A percentile compares a stretch with the other conserved stretches of the same genome.
These are phyloP conservation scores for Ischnus inquisitorius DNA, from an alignment of 2,888 invertebrate species.

Conservation along the genomic window DNA sequence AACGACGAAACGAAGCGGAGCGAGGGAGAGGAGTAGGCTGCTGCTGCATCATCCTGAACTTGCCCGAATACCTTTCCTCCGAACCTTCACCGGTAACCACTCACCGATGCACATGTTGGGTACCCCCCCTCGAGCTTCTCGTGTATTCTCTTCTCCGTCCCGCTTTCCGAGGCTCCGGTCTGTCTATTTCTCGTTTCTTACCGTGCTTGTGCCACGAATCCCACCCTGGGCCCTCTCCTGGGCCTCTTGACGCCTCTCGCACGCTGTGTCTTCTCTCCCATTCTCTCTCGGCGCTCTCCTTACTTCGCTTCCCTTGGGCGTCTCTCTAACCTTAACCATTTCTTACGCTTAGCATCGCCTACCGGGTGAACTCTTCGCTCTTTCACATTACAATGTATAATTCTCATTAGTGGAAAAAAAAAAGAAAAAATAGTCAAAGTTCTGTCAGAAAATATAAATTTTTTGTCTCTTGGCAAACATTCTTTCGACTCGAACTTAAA, in stretches of 20 bases:
- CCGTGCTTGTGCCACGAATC: constrained; percentile 54
- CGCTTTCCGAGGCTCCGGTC: constrained; percentile 55
- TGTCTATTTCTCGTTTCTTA: constrained; percentile 55
- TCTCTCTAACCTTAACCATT: constrained; percentile 80
- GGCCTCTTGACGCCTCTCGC: constrained; percentile 68
- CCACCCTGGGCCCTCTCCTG: constrained; percentile 34
- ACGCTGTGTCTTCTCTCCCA: constrained; percentile 39
- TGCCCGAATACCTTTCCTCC: constrained; percentile 80
- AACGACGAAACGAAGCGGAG: constrained; percentile 69
- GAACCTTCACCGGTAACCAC: constrained; percentile 74
- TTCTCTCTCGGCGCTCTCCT: constrained; percentile 75
- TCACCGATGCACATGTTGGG: constrained; percentile 81
- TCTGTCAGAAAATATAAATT: not conserved
- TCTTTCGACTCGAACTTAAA: too few species aligned
- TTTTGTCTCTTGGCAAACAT: too few species aligned
- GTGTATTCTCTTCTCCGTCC: constrained; percentile 70
- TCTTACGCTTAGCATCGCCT: constrained; percentile 78
- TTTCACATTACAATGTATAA: not conserved
- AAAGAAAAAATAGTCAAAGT: not conserved
- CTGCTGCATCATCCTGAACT: constrained; percentile 80
- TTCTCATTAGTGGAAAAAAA: not conserved
- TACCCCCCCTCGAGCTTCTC: constrained; percentile 70
- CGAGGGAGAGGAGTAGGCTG: constrained; percentile 49
- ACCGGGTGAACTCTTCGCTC: constrained; percentile 60
- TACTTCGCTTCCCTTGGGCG: constrained; percentile 77